Evolutionary conservation across 2,888 invertebrate species (phyloP).

Genomic region (Rhamnusium bicolor): DNA sequence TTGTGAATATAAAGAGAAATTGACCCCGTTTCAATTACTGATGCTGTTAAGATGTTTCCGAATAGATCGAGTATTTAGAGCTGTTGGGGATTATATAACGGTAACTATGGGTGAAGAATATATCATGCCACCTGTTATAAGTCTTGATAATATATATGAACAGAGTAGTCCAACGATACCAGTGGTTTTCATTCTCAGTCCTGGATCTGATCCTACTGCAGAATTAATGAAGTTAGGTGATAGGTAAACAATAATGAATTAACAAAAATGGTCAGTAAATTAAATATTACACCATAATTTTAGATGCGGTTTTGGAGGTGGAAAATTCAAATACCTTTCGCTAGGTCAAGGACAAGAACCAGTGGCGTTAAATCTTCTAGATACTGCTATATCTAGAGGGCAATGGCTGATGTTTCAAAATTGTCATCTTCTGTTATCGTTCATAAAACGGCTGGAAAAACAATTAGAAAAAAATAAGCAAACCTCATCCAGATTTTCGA

Average conservation of each 20-base stretch:
- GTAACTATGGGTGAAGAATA: constrained; percentile 89
- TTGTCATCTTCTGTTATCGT: constrained; percentile 88
- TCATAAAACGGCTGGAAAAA: constrained; percentile 88
- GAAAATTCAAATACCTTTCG: constrained; percentile 90
- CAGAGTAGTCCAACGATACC: constrained; percentile 89
- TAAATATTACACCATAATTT: constrained; percentile 6
- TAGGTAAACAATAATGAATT: constrained; percentile 61
- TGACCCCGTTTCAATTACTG: constrained; percentile 80
- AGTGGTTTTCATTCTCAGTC: constrained; percentile 93
- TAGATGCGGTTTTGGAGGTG: constrained; percentile 79
- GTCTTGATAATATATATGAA: constrained; percentile 87
- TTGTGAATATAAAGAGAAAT: constrained; percentile 77
- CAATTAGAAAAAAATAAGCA: constrained; percentile 83
- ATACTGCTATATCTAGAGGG: constrained; percentile 82
- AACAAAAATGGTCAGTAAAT: not conserved
- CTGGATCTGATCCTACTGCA: constrained; percentile 94
- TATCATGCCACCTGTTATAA: constrained; percentile 90
- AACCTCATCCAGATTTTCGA: constrained; percentile 92
- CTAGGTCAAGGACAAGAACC: constrained; percentile 95
- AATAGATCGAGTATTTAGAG: constrained; percentile 89
- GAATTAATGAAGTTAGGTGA: constrained; percentile 87
- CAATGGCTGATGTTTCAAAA: constrained; percentile 96
- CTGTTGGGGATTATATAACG: constrained; percentile 88
- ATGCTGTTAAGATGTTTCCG: constrained; percentile 93
- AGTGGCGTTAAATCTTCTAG: constrained; percentile 82